phyloP scores from a whole-genome alignment of 2,888 invertebrate genomes.

The Peribatodes rhomboidaria region DNA sequence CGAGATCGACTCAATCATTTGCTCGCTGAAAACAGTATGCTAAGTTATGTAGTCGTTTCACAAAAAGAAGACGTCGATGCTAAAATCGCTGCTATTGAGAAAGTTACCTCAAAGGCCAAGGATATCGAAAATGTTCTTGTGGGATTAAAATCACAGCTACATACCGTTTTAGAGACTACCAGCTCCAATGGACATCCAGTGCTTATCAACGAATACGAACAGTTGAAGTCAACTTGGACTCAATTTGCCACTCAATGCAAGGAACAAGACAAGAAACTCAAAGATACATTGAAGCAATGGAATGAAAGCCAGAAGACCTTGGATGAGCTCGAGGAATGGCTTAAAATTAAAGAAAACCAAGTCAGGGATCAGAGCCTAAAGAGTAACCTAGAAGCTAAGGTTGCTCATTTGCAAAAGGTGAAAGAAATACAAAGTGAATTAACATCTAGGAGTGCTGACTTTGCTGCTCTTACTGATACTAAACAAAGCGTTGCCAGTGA shows the following conservation, averaged over 20 bases:
- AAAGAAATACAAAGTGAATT: constrained; percentile 91
- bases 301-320: constrained; percentile 92
- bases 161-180: constrained; percentile 91
- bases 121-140: constrained; percentile 91
- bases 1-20: constrained; percentile 94
- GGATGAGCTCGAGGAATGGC: constrained; percentile 93
- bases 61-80: constrained; percentile 93
- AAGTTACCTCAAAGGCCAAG: constrained; percentile 90
- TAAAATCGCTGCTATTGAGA: constrained; percentile 91
- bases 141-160: constrained; percentile 90
- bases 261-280: constrained; percentile 90
- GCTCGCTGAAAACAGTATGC: constrained; percentile 91
- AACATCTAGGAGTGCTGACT: constrained; percentile 88
- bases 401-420: constrained; percentile 91
- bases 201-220: constrained; percentile 90
- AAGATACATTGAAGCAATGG: constrained; percentile 92
- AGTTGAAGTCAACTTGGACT: constrained; percentile 91
- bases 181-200: constrained; percentile 91
- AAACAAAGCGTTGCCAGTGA: constrained; percentile 91
- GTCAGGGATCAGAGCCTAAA: constrained; percentile 96
- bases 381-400: constrained; percentile 94
- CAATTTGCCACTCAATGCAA: constrained; percentile 90
- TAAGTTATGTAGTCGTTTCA: constrained; percentile 92
- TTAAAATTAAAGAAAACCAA: constrained; percentile 93
- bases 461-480: constrained; percentile 89